These are phyloP conservation scores for Myrmecobius fasciatus DNA, from an alignment of 2,113 vertebrate genomes.

Conservation along the genomic window DNA sequence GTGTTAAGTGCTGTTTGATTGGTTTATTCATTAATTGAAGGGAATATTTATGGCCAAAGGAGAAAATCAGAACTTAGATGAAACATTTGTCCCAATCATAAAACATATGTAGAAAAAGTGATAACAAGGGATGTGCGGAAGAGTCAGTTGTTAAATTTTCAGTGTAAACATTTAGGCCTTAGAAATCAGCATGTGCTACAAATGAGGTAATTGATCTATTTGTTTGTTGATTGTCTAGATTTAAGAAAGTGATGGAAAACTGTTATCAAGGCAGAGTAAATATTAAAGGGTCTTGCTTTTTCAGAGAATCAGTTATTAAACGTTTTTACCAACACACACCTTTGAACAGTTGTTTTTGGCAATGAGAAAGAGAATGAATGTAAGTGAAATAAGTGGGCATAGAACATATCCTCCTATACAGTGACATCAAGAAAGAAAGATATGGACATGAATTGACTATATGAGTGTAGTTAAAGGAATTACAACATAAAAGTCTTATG, in stretches of 20 bases:
- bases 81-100: background rate
- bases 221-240: background rate
- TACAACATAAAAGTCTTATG: background rate
- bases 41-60: background rate
- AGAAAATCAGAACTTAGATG: background rate
- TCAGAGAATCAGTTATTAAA: background rate
- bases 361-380: background rate
- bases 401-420: background rate
- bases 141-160: background rate
- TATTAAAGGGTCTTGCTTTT: background rate
- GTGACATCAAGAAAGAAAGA: background rate
- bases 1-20: background rate
- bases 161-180: background rate
- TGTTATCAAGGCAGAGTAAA: background rate
- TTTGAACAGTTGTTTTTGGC: background rate
- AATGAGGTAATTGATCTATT: background rate
- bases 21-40: background rate
- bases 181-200: too few species aligned
- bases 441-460: background rate
- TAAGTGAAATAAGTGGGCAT: background rate
- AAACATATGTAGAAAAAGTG: background rate
- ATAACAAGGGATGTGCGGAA: background rate
- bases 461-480: background rate
- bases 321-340: background rate
- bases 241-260: background rate